Conservation (phyloP, 1,140 invertebrate species). For the Calosoma granatense region DNA sequence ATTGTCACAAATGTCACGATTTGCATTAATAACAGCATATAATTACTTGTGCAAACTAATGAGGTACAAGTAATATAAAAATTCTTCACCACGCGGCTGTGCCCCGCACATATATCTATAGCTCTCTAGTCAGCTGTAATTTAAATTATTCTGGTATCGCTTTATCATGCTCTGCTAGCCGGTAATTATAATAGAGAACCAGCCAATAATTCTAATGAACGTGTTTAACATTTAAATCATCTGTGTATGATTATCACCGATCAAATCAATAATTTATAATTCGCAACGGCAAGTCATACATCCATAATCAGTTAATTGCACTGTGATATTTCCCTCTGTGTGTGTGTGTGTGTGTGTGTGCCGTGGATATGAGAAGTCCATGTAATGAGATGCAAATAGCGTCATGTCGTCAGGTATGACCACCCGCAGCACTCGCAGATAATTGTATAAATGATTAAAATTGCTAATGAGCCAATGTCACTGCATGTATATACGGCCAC, state of each 20-base stretch:
- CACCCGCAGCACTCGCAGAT: slow-evolving; percentile 1
- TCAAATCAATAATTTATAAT: slow-evolving; percentile 1
- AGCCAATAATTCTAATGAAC: neutral
- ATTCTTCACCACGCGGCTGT: too few relatives aligned
- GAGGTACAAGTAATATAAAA: too few relatives aligned
- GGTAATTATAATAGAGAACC: neutral
- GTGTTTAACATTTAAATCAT: neutral
- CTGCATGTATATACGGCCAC: neutral
- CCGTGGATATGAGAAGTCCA: neutral
- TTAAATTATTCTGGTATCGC: too few relatives aligned
- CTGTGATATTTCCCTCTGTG: neutral
- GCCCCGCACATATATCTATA: too few relatives aligned
- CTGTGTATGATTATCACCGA: neutral
- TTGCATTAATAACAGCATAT: neutral
- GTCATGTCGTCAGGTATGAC: neutral
- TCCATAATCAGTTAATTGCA: slow-evolving; percentile 3
- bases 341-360: too few relatives aligned
- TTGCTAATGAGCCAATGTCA: neutral
- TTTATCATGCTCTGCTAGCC: too few relatives aligned
- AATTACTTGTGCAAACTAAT: too few relatives aligned
- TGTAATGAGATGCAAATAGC: neutral
- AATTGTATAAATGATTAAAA: slow-evolving; percentile 9
- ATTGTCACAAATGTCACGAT: neutral
- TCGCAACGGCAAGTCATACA: neutral
- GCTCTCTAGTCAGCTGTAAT: too few relatives aligned